Percentiles rank a stretch among this genome's conserved stretches.
phyloP scores from a whole-genome alignment of 2,113 vertebrate species.

The Otocyon megalotis region DNA sequence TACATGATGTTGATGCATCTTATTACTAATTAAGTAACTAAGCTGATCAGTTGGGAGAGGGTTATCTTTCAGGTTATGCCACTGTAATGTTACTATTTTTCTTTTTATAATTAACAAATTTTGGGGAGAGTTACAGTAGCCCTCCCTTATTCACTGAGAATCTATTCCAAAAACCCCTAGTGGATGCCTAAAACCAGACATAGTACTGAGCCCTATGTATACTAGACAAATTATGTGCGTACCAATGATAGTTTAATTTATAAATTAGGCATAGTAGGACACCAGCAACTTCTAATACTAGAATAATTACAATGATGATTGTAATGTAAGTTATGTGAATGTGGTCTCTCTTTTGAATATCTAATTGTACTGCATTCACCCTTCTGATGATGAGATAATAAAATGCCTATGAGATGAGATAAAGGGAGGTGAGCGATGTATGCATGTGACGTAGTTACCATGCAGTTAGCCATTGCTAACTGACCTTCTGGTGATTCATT shows the following conservation, averaged over 20 bases:
- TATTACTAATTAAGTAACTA: neutral
- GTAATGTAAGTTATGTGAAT: neutral
- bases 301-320: too few species aligned
- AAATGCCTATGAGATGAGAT: neutral
- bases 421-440: neutral
- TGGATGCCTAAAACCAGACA: too few species aligned
- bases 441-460: neutral
- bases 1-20: rapidly evolving
- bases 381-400: neutral
- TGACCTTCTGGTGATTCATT: neutral
- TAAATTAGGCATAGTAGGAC: too few species aligned
- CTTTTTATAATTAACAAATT: neutral
- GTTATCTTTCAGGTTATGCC: neutral
- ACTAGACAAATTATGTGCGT: too few species aligned
- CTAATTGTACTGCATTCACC: neutral
- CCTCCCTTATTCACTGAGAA: too few species aligned
- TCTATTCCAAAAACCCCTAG: too few species aligned
- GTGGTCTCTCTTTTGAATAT: neutral
- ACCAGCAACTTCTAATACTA: too few species aligned
- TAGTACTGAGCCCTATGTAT: too few species aligned
- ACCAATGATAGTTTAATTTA: too few species aligned
- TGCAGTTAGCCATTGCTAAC: neutral
- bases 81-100: neutral
- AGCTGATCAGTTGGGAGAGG: too few species aligned
- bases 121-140: too few species aligned